These are phyloP conservation scores for Drosophila tani DNA, from an alignment of 1,140 invertebrate genomes.

Conservation along the genomic window DNA sequence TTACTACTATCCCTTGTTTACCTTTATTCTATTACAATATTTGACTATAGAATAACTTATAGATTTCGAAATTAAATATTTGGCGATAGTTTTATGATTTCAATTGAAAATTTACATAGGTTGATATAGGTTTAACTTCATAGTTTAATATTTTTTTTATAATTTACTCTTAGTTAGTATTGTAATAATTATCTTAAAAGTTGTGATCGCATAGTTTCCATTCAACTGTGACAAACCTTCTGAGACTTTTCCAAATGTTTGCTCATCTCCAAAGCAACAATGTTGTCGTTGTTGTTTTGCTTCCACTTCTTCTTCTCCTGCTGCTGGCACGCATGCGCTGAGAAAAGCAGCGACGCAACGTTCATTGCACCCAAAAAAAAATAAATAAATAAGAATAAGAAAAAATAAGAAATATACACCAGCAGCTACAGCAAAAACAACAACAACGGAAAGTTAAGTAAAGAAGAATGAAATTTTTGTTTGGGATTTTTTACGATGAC, in stretches of 20 bases:
- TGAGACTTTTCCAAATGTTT: conserved; percentile 28
- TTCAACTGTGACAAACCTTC: conserved; percentile 12
- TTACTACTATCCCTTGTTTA: too few species aligned
- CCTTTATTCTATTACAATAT: too few species aligned
- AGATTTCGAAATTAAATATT: background rate
- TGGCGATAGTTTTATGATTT: background rate
- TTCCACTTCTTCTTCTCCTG: conserved; percentile 20
- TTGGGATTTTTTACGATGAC: conserved; percentile 40
- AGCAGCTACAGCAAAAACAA: conserved; percentile 3
- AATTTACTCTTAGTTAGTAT: too few species aligned
- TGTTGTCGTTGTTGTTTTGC: conserved; percentile 36
- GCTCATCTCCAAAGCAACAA: conserved; percentile 50
- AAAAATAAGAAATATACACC: conserved; percentile 54
- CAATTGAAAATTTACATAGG: background rate
- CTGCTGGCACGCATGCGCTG: conserved; percentile 70
- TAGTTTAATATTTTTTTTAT: background rate
- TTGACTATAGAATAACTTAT: too few species aligned
- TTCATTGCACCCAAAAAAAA: conserved; percentile 80
- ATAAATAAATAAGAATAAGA: conserved; percentile 39
- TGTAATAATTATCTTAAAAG: background rate
- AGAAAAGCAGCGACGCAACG: conserved; percentile 63
- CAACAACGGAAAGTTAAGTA: conserved; percentile 44
- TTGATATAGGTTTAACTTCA: too few species aligned
- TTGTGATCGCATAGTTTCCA: conserved; percentile 1
- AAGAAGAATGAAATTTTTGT: conserved; percentile 80